Evolutionary conservation across 2,888 invertebrate genomes (phyloP), one percentile per base, ranked within the genome.

Genomic region (Corythucha ciliata): DNA sequence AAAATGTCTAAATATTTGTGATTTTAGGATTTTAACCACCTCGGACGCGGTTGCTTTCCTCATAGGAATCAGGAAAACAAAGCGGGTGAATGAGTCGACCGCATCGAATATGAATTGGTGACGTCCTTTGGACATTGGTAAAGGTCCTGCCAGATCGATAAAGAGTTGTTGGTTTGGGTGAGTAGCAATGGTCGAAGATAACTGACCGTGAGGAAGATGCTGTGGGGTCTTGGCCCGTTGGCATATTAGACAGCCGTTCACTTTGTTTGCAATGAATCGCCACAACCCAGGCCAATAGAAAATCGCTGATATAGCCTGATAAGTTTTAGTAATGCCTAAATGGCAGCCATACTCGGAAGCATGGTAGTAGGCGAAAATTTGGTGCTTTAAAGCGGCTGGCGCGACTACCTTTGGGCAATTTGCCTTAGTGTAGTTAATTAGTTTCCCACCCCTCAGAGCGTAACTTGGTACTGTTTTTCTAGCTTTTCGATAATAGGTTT

Each of bases 241-340:
- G 18, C 39, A 39, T 6, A 21, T 22, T 18, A 42, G 18, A 24
- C 42, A 42, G 10, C 26, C 4, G 24, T n/a, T 18, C 10, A 42
- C 18, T 5, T 42, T 7, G 24, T 42, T 27, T 22, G 26, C 26
- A n/a, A 42, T 4, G 18, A 42, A 42, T 25, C 26, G 26, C 14
- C 26, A 42, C 14, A 42, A 25, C 26, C 26, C 26, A 4, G 42
- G 42, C n/a, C 24, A 42, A 42, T 42, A 27, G 26, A 42, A 42
- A 25, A 42, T 16, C 26, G 24, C 25, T 25, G 12, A 14, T 8
- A 18, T 22, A n/a, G n/a, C n/a, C n/a, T 42, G 14, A 14, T 8
- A 7, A 8, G 10, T n/a, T 16, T 29, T 29, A n/a, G 29, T 29
- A 29, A 29, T 29, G n/a, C 29, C 29, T 29, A 8, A 27, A 24